Evolutionary conservation across 2,113 vertebrate genomes (phyloP).

Genomic region (Polypterus senegalus): DNA sequence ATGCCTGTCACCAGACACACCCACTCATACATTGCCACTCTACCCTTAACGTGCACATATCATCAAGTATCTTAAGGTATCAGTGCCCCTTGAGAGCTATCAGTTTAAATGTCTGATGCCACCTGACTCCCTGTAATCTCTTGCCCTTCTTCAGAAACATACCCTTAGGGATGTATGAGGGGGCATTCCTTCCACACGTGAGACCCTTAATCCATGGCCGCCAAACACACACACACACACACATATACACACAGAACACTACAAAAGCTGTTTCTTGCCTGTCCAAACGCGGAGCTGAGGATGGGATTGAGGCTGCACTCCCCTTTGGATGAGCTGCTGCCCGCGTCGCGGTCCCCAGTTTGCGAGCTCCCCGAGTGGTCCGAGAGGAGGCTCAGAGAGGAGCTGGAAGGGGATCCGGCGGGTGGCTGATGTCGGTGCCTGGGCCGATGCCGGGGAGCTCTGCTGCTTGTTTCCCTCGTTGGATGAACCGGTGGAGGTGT

Average conservation of each 20-base stretch:
- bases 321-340: slow-evolving; percentile 28
- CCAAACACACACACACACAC: slow-evolving; percentile 1
- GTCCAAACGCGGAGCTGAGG: slow-evolving; percentile 85
- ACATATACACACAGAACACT: neutral
- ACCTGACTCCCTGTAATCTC: no score
- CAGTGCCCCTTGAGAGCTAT: no score
- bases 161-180: no score
- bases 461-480: slow-evolving; percentile 28
- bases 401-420: slow-evolving; percentile 29
- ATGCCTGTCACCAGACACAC: neutral
- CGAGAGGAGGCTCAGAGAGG: slow-evolving; percentile 35
- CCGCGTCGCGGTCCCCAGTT: slow-evolving; percentile 21
- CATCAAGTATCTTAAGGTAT: no score
- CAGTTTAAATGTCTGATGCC: no score
- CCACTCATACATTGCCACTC: slow-evolving; percentile 1
- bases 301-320: slow-evolving; percentile 60
- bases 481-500: slow-evolving; percentile 12
- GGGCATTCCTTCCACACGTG: no score
- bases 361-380: slow-evolving; percentile 28
- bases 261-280: slow-evolving; percentile 57
- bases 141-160: no score
- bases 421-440: slow-evolving; percentile 31
- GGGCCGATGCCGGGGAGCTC: slow-evolving; percentile 28
- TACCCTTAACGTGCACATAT: neutral
- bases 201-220: no score